Evolutionary conservation across 2,888 invertebrate species (phyloP).

Genomic region (Pyrrhosoma nymphula): DNA sequence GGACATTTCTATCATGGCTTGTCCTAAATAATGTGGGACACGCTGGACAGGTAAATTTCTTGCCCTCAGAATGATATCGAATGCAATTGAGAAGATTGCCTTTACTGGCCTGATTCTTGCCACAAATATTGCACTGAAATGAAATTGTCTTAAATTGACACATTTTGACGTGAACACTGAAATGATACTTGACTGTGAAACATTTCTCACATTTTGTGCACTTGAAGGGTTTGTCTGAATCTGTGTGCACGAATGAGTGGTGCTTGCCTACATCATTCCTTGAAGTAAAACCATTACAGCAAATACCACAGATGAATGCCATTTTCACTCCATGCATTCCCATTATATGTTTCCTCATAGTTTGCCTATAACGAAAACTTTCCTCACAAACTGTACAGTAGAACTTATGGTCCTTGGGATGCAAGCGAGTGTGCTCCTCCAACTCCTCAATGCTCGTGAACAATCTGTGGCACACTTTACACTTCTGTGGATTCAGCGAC

Average conservation of each 20-base stretch:
- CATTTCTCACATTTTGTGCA: neutral
- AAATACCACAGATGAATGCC: neutral
- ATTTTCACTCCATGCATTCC: neutral
- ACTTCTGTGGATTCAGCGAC: neutral
- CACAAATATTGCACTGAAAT: neutral
- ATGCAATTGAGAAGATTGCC: neutral
- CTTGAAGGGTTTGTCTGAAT: neutral
- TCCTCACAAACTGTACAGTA: neutral
- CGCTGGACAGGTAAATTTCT: neutral
- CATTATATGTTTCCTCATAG: neutral
- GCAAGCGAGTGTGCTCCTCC: neutral
- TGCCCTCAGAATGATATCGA: neutral
- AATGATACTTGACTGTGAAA: neutral
- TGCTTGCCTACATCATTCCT: neutral
- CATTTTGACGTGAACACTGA: neutral
- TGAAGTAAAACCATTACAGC: neutral
- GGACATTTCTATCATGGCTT: neutral
- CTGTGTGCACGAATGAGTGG: neutral
- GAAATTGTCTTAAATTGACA: neutral
- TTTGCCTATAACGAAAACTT: neutral
- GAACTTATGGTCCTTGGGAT: neutral
- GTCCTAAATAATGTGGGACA: neutral
- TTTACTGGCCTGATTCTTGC: neutral
- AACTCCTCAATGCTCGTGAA: neutral
- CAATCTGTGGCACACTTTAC: neutral